phyloP scores from a whole-genome alignment of 1,140 invertebrate species.

The Parapsyche elsis region DNA sequence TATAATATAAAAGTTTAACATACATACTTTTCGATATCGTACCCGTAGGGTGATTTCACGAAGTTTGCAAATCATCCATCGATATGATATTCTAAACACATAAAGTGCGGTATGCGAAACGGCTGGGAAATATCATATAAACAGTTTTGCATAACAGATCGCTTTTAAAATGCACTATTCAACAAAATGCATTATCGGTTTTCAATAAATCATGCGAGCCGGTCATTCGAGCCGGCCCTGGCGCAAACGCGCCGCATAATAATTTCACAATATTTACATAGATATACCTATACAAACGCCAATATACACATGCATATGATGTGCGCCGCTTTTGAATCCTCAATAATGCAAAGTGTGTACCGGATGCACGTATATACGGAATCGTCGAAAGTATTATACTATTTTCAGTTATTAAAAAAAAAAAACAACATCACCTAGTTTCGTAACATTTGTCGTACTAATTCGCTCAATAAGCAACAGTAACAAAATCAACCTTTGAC shows the following conservation, averaged over 20 bases:
- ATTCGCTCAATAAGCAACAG: neutral
- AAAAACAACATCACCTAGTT: neutral
- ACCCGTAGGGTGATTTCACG: too few species aligned
- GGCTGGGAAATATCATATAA: slow-evolving; percentile 33
- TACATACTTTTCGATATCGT: too few species aligned
- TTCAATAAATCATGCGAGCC: slow-evolving; percentile 33
- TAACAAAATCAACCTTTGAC: slow-evolving; percentile 15
- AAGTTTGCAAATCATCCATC: too few species aligned
- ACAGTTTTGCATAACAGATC: slow-evolving; percentile 37
- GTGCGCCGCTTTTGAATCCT: too few species aligned
- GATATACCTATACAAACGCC: neutral
- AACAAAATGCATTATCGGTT: slow-evolving; percentile 30
- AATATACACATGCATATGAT: neutral
- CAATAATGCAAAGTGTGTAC: too few species aligned
- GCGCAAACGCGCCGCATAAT: slow-evolving; percentile 1
- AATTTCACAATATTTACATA: slow-evolving; percentile 16
- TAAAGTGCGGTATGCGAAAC: neutral
- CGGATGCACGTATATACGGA: too few species aligned
- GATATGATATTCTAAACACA: too few species aligned
- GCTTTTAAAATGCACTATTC: slow-evolving; percentile 33
- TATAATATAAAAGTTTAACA: too few species aligned
- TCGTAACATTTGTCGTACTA: neutral
- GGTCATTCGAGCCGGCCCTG: neutral
- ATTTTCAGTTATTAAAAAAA: neutral
- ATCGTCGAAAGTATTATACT: neutral